phyloP scores from a whole-genome alignment of 2,113 vertebrate genomes.

The Dromaius novaehollandiae region DNA sequence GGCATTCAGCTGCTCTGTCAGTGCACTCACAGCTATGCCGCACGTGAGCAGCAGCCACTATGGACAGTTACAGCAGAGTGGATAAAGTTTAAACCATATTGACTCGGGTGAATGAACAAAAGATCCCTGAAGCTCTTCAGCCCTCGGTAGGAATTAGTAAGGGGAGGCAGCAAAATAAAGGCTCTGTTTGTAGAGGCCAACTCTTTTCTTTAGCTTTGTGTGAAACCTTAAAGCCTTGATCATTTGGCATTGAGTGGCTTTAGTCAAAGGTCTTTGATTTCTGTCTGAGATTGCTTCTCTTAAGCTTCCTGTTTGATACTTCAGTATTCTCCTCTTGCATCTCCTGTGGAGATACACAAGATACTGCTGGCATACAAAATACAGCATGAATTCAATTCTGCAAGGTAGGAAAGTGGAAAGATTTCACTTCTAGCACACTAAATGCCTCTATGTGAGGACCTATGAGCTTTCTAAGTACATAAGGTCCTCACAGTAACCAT shows the following conservation, averaged over 20 bases:
- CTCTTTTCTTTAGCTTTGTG: not conserved
- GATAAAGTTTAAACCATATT: not conserved
- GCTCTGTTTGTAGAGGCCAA: not conserved
- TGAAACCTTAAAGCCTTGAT: slow-evolving; percentile 29
- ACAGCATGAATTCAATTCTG: not conserved
- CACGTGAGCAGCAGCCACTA: not conserved
- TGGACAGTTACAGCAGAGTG: not conserved
- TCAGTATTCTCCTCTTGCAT: not conserved
- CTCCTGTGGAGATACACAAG: not conserved
- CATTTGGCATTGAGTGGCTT: not conserved
- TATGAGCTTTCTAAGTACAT: not conserved
- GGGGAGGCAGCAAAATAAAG: not conserved
- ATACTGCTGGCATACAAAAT: not conserved
- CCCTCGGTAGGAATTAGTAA: not conserved
- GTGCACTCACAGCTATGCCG: not conserved
- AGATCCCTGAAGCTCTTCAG: not conserved
- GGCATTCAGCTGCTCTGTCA: slow-evolving; percentile 16
- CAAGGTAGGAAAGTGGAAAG: not conserved
- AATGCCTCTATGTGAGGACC: not conserved
- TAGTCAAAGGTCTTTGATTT: slow-evolving; percentile 47
- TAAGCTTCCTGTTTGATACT: slow-evolving; percentile 29
- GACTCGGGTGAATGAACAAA: not conserved
- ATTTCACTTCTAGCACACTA: not conserved
- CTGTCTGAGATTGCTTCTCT: slow-evolving; percentile 20
- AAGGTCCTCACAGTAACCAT: not conserved